Percentiles rank a stretch among this genome's conserved stretches.
Evolutionary conservation across 2,113 vertebrate species (phyloP).

Genomic region (Naja naja): DNA sequence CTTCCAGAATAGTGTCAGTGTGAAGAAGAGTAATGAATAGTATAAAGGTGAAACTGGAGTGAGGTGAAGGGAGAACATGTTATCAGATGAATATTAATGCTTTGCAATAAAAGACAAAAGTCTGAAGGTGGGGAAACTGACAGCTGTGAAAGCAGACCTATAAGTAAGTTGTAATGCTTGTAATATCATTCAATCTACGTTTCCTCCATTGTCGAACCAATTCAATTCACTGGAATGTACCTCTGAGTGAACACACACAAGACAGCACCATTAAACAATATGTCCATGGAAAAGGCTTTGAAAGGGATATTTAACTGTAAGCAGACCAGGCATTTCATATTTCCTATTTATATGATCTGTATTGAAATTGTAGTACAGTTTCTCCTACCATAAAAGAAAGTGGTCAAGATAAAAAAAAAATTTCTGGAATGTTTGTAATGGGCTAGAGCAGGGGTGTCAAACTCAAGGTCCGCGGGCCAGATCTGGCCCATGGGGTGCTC

Average conservation of each 20-base stretch:
- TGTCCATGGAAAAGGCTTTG: not conserved
- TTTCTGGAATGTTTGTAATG: not conserved
- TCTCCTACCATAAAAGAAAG: not conserved
- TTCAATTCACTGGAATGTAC: not conserved
- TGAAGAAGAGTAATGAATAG: not conserved
- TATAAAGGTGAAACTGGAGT: not conserved
- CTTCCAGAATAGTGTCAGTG: not conserved
- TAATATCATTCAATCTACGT: not conserved
- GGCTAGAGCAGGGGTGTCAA: not conserved
- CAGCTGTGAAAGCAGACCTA: not conserved
- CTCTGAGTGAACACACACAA: not conserved
- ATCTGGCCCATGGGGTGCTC: no score
- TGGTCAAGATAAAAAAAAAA: not conserved
- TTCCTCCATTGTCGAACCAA: not conserved
- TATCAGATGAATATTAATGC: not conserved
- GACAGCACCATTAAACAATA: not conserved
- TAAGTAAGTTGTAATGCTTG: not conserved
- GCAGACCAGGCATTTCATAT: not conserved
- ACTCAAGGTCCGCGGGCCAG: no score
- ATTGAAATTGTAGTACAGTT: not conserved
- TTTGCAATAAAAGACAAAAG: not conserved
- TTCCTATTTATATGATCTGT: not conserved
- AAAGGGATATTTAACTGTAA: not conserved
- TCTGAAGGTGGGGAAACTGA: not conserved
- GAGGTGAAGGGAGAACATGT: not conserved